A percentile compares a stretch with the other conserved stretches of the same genome.
phyloP scores from a whole-genome alignment of 2,888 invertebrate species.

The Trachelus stipa region DNA sequence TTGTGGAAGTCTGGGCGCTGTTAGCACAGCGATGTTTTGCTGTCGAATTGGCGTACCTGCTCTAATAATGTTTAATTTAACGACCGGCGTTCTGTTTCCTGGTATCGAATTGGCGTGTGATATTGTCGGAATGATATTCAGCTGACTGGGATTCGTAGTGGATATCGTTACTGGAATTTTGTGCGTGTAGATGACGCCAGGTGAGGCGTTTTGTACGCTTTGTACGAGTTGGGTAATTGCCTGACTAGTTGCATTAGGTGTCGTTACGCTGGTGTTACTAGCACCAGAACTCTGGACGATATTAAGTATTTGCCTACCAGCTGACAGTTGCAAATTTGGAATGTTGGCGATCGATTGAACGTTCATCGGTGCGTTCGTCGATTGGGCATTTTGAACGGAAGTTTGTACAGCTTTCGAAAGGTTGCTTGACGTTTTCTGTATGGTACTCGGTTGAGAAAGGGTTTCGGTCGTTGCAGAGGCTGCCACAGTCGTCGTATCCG shows the following conservation, averaged over 20 bases:
- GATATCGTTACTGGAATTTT: conserved; percentile 75
- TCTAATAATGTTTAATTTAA: conserved; percentile 62
- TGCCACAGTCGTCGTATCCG: conserved; percentile 44
- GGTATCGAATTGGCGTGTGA: conserved; percentile 53
- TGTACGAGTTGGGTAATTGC: conserved; percentile 56
- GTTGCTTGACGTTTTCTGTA: conserved; percentile 49
- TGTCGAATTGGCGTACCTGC: conserved; percentile 46
- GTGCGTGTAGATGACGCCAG: conserved; percentile 78
- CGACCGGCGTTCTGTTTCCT: conserved; percentile 60
- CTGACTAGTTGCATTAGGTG: conserved; percentile 39
- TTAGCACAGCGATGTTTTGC: conserved; percentile 51
- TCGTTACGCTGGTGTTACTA: conserved; percentile 34
- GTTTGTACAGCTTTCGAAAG: conserved; percentile 66
- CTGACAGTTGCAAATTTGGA: conserved; percentile 53
- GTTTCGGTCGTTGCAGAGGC: conserved; percentile 37
- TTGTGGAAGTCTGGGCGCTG: conserved; percentile 54
- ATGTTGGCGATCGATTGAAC: conserved; percentile 57
- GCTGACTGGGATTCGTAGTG: conserved; percentile 58
- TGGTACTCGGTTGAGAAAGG: conserved; percentile 38
- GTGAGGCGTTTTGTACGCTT: conserved; percentile 45
- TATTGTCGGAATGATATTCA: conserved; percentile 60
- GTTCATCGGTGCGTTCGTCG: conserved; percentile 37
- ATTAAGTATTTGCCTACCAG: conserved; percentile 56
- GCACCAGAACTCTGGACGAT: conserved; percentile 55
- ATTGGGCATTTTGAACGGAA: conserved; percentile 50